These are phyloP conservation scores for Petaurus breviceps DNA, from an alignment of 2,113 vertebrate species.

Conservation along the genomic window DNA sequence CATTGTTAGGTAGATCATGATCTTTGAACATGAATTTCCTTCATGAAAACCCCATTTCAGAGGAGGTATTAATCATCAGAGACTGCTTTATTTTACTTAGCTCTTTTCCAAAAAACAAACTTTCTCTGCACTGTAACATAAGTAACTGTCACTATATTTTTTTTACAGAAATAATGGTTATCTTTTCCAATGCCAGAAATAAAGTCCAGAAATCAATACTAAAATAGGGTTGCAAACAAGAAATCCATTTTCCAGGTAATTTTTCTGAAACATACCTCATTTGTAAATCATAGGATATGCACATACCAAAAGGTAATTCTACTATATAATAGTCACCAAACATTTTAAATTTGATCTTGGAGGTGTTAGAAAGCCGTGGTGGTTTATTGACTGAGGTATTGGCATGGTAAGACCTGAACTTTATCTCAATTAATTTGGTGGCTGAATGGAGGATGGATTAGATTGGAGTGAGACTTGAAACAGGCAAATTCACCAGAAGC, in stretches of 20 bases:
- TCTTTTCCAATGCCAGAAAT: background rate
- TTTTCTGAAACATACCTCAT: background rate
- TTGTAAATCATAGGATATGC: background rate
- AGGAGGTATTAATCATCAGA: background rate
- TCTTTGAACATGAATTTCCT: background rate
- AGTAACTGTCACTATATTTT: background rate
- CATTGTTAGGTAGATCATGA: background rate
- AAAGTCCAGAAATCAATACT: background rate
- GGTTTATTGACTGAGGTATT: background rate
- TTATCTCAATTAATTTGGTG: background rate
- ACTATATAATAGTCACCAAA: background rate
- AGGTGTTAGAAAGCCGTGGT: background rate
- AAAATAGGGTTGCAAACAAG: background rate
- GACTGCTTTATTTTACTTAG: background rate
- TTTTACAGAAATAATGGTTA: constrained; percentile 13
- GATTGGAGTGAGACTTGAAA: background rate
- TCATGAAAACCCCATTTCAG: background rate
- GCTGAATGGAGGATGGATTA: background rate
- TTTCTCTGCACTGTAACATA: background rate
- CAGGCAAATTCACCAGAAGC: background rate
- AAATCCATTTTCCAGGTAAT: background rate
- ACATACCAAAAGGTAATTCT: background rate
- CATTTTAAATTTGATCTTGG: background rate
- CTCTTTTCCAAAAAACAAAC: background rate
- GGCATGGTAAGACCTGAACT: background rate